phyloP scores from a whole-genome alignment of 2,113 vertebrate species.

The Tautogolabrus adspersus region DNA sequence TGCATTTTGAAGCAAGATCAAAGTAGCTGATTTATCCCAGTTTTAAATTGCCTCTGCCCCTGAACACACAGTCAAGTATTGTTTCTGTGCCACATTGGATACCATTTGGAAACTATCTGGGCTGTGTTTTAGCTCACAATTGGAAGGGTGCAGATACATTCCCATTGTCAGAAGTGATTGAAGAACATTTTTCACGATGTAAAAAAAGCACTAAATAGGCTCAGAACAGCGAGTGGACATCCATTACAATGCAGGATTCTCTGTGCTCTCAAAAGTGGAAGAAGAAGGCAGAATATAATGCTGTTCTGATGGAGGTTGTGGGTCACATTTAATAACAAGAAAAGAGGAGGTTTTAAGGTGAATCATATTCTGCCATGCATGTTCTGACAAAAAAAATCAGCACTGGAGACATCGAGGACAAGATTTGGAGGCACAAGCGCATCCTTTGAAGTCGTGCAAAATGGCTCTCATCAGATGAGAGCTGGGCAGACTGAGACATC shows the following conservation, averaged over 20 bases:
- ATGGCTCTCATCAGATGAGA: slow-evolving; percentile 71
- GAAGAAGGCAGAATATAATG: background rate
- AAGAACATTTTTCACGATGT: slow-evolving; percentile 48
- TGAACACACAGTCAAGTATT: slow-evolving; percentile 61
- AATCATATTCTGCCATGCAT: slow-evolving; percentile 34
- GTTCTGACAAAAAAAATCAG: slow-evolving; percentile 59
- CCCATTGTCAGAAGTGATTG: slow-evolving; percentile 42
- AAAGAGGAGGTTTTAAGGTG: slow-evolving; percentile 22
- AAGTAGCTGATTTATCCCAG: slow-evolving; percentile 43
- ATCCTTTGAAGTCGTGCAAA: slow-evolving; percentile 78
- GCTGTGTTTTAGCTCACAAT: slow-evolving; percentile 40
- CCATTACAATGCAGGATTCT: slow-evolving; percentile 52
- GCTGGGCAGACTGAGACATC: slow-evolving; percentile 65
- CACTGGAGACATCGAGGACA: slow-evolving; percentile 36
- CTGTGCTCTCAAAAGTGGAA: slow-evolving; percentile 37
- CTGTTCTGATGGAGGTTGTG: slow-evolving; percentile 14
- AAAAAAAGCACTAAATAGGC: slow-evolving; percentile 39
- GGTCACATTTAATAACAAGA: slow-evolving; percentile 23
- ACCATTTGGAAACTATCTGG: slow-evolving; percentile 60
- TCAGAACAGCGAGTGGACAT: slow-evolving; percentile 25
- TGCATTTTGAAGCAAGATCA: slow-evolving; percentile 37
- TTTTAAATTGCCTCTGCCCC: slow-evolving; percentile 35
- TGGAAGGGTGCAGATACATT: slow-evolving; percentile 41
- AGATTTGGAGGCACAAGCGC: slow-evolving; percentile 50
- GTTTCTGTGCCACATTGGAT: slow-evolving; percentile 34